Evolutionary conservation across 2,797 vertebrate species (phyloP), one percentile per base, ranked within the genome.

Genomic region (Sebastes reedi): DNA sequence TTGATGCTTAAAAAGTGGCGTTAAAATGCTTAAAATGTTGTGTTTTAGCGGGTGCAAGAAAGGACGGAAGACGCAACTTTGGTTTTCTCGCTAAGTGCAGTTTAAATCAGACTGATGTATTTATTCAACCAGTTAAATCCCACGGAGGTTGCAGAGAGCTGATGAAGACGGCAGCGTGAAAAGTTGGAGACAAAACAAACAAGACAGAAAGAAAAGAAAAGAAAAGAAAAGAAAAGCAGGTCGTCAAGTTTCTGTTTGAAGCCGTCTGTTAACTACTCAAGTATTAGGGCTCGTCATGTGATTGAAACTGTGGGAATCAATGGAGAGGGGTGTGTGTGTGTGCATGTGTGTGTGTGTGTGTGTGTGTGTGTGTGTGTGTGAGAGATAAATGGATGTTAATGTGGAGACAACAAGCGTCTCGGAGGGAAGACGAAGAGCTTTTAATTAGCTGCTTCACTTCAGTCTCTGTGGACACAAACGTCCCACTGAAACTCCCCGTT

Each of bases 391-490:
- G 83, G 72, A 55, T 75, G 54, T 64, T 89, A 90, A 87, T 88
- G 83, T 86, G 82, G 29, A 50, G 72, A 88, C 85, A 84, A 85
- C 71, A 80, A 62, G 16, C 6, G 78, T 89, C 89, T 85, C 89
- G 24, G 69, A 73, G 84, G 85, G 87, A 80, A 27, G 66, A 82
- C 1, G 27, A 20, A 68, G 68, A 78, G 88, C 78, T 88, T 91
- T 93, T 92, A 91, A 93, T 93, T 91, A 93, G 84, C 87, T 60
- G 79, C 87, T 84, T 78, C 74, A 74, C 61, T 84, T 54, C 42
- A 39, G 84, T 88, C 90, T 66, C 83, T 29, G 66, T 39, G 59
- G 89, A 86, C 79, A 81, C 67, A 77, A 65, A 77, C 29, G 59
- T 80, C 85, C 87, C 87, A 66, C 61, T 83, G 81, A 84, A 77